These are phyloP conservation scores for Papilio xuthus DNA, from an alignment of 1,140 invertebrate genomes.

Conservation along the genomic window DNA sequence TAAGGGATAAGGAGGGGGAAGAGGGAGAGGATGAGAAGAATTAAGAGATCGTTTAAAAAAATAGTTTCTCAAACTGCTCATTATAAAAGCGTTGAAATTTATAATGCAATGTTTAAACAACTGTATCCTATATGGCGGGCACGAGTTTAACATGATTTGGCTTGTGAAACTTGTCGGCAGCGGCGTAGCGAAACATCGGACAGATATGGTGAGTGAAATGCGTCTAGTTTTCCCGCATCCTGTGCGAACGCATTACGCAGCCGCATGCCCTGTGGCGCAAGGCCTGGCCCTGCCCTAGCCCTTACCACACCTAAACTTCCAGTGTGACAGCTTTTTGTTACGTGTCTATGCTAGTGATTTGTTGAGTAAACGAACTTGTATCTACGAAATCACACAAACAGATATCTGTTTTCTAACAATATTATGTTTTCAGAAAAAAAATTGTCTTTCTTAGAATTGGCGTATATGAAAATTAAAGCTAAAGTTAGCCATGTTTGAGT, in stretches of 20 bases:
- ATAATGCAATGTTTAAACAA: not conserved
- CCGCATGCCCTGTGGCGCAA: not conserved
- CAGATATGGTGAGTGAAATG: conserved; percentile 30
- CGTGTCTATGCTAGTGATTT: not conserved
- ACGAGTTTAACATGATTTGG: conserved; percentile 14
- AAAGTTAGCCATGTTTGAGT: not conserved
- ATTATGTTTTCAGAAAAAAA: not conserved
- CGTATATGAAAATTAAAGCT: not conserved
- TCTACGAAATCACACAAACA: not conserved
- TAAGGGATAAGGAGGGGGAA: too few species aligned
- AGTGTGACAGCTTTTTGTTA: not conserved
- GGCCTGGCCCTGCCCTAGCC: conserved; percentile 1
- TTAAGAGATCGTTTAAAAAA: too few species aligned
- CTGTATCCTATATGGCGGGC: not conserved
- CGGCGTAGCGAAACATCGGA: conserved; percentile 19
- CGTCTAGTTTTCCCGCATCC: conserved; percentile 12
- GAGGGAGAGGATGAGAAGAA: too few species aligned
- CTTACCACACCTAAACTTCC: not conserved
- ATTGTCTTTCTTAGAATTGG: not conserved
- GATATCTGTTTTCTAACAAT: not conserved
- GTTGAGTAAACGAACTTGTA: not conserved
- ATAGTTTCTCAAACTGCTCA: too few species aligned
- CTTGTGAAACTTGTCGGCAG: conserved; percentile 18
- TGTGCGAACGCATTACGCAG: not conserved
- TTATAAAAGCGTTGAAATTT: too few species aligned